Base-by-base conservation (phyloP, 37 sponge, comb jelly and placozoan genomes). In the Dysidea cf. avara region DNA sequence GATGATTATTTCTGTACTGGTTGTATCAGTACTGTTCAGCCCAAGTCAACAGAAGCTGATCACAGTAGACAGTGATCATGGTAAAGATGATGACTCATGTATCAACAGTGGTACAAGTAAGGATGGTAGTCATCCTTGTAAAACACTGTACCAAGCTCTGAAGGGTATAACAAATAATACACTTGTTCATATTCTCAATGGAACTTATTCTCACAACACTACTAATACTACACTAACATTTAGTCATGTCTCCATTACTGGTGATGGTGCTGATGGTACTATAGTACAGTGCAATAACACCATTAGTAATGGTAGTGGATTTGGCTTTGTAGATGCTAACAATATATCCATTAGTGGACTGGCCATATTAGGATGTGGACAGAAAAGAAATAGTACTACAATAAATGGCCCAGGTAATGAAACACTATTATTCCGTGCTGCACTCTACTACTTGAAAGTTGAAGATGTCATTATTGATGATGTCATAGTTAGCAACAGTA, bases 141-240 rank as follows among this genome's bases (percentile, higher is more conserved):
- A 71, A 21, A 53, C 71, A 20, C 57, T 71, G 11, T 16, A 32
- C 53, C 36, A 54, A 29, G 71, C 71, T 21, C 55, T 71, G 4
- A 13, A 1, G 30, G 71, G 55, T 29, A 56, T 71, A 40, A 33
- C 39, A 9, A 31, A 20, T 30, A 30, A 71, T 28, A 71, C 71
- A 7, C 0, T 43, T 36, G 31, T 71, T 14, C 18, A 54, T 6
- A 13, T 71, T 31, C 56, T 34, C 3, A 24, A 54, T 22, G 71
- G 71, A 34, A 54, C 22, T 21, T 71, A 28, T n/a, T 25, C 55
- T 29, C 56, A 54, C 47, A 31, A 31, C 3, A 24, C 26, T 6
- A 31, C 36, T 43, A 71, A 22, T 29, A 4, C 26, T 7, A 17
- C 55, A 20, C 31, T 4, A 7, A 28, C 2, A 12, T 3, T 54